Percentiles rank a stretch among this genome's conserved stretches.
Evolutionary conservation across 2,888 invertebrate species (phyloP).

Genomic region (Ecliptopera silaceata): DNA sequence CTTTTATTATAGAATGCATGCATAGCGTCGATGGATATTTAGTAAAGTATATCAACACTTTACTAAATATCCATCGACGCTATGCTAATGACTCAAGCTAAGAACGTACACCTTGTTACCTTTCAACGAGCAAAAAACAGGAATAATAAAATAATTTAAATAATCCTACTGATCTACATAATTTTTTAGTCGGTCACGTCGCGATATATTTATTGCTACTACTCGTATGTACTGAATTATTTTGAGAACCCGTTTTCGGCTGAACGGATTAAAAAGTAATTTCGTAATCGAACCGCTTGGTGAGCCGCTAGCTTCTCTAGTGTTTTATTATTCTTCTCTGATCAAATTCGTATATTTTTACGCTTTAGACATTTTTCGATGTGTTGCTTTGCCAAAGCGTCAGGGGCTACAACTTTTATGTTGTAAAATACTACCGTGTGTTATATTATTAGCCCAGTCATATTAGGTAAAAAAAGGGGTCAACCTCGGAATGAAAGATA

Average conservation of each 20-base stretch:
- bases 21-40: too few species aligned
- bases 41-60: too few species aligned
- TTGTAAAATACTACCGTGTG: too few species aligned
- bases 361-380: not conserved
- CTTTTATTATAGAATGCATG: too few species aligned
- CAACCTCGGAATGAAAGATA: too few species aligned
- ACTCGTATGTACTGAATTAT: conserved; percentile 42
- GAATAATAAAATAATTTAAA: conserved; percentile 43
- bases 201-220: conserved; percentile 48
- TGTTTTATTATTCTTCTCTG: not conserved
- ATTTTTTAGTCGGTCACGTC: conserved; percentile 38
- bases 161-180: conserved; percentile 42
- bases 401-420: too few species aligned
- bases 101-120: not conserved
- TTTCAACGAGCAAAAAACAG: conserved; percentile 3
- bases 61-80: not conserved
- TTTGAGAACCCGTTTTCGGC: conserved; percentile 44
- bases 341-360: too few species aligned
- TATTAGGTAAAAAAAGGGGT: too few species aligned
- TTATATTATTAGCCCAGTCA: too few species aligned
- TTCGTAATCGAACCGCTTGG: conserved; percentile 11
- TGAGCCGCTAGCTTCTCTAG: conserved; percentile 17
- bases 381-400: not conserved
- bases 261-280: conserved; percentile 42
- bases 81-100: not conserved